A percentile compares a stretch with the other conserved stretches of the same genome.
Conservation (phyloP, 1,140 invertebrate species). For the Myzus persicae region DNA sequence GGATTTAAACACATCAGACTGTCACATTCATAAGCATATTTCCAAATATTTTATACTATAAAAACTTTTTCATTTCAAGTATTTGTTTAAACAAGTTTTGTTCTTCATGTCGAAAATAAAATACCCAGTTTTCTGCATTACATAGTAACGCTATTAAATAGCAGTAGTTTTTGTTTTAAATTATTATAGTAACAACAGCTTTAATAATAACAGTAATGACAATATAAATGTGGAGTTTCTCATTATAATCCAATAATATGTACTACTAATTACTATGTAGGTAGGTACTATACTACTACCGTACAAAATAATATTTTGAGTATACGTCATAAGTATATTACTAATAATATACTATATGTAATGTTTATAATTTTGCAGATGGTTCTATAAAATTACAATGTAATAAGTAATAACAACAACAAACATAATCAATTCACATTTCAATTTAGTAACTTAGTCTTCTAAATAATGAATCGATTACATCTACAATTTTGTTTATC, state of each 20-base stretch:
- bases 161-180: background rate
- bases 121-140: background rate
- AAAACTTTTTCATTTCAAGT: background rate
- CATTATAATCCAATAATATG: background rate
- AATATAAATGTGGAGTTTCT: background rate
- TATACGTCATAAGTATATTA: background rate
- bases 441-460: background rate
- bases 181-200: background rate
- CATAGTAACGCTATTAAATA: background rate
- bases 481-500: background rate
- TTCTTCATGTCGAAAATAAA: background rate
- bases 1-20: conserved; percentile 2
- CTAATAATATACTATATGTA: background rate
- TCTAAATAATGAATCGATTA: background rate
- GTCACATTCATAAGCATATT: background rate
- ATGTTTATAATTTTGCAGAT: background rate
- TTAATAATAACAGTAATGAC: background rate
- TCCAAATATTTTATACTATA: background rate
- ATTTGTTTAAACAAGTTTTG: background rate
- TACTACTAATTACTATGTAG: background rate
- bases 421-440: background rate
- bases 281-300: background rate
- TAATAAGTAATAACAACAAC: background rate
- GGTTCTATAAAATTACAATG: background rate
- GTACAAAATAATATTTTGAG: background rate